phyloP scores from a whole-genome alignment of 1,140 invertebrate species.

The Hormaphis cornu region DNA sequence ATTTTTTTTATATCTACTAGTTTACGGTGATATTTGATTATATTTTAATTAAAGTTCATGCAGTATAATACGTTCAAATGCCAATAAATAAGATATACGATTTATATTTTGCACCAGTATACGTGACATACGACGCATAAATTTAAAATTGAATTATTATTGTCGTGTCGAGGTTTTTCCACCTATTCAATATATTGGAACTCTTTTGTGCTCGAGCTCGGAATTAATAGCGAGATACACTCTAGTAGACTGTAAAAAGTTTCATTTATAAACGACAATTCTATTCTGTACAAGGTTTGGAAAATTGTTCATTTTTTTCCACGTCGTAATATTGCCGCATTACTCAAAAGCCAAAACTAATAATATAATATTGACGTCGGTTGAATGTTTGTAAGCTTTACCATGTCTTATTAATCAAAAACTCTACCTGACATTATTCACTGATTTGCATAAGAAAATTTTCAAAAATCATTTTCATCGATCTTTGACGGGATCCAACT shows the following conservation, averaged over 20 bases:
- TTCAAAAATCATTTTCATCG: background rate
- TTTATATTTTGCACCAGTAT: background rate
- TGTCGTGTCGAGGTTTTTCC: background rate
- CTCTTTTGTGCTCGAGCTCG: background rate
- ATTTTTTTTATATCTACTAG: too few relatives aligned
- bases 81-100: background rate
- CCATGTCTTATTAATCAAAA: too few relatives aligned
- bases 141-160: background rate
- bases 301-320: background rate
- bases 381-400: too few relatives aligned
- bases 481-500: too few relatives aligned
- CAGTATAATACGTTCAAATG: too few relatives aligned
- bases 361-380: too few relatives aligned
- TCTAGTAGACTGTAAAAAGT: background rate
- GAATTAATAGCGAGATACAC: background rate
- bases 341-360: too few relatives aligned
- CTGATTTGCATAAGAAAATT: too few relatives aligned
- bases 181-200: background rate
- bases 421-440: too few relatives aligned
- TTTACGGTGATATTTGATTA: too few relatives aligned
- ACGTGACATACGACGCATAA: background rate
- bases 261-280: background rate
- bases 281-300: background rate
- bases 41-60: too few relatives aligned
- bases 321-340: too few relatives aligned